Evolutionary conservation across 2,888 invertebrate species (phyloP), one percentile per base, ranked within the genome.

Genomic region (Aporophyla nigra): DNA sequence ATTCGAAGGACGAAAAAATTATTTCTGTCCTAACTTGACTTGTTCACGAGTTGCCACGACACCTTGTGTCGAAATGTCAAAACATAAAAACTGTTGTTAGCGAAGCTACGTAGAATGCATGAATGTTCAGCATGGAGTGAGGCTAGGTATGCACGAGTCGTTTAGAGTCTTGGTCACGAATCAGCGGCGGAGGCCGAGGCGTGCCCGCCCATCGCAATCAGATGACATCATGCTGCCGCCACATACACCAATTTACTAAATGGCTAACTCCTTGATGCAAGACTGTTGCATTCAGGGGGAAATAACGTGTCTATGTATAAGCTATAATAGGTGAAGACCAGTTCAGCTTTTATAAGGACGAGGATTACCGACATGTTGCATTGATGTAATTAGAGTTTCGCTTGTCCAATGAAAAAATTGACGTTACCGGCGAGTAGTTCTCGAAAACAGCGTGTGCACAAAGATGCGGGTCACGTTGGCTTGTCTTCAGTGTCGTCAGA

Each of bases 171-270:
- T 89, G 91, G 92, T 93, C 94, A 91, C 94, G 92, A 93, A 90
- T 92, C 88, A 90, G 86, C 91, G 87, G 86, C 90, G 88, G 90
- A 90, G 90, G 88, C 90, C 90, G 91, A 90, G 92, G 91, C 93
- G 92, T 92, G 92, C 92, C 93, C 92, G 93, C 91, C 93, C 93
- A 93, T 93, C 91, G 93, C 93, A 92, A 94, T 92, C 92, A 90
- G 92, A 93, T 95, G 95, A 95, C 94, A 95, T 95, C 95, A 95
- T 92, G 90, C 90, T 84, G 81, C 87, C 83, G 84, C 84, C 80
- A 86, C 83, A 87, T 87, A 86, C 88, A 89, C 86, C 88, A 89
- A 90, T 90, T 89, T 88, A 85, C 86, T 86, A 88, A 88, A 87
- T 85, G 79, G 77, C 70, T 79, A 84, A 82, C 76, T 85, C 76